Percentiles rank a stretch among this genome's conserved stretches.
These are phyloP conservation scores for Orthonevra nobilis DNA, from an alignment of 2,888 invertebrate genomes.

Conservation along the genomic window DNA sequence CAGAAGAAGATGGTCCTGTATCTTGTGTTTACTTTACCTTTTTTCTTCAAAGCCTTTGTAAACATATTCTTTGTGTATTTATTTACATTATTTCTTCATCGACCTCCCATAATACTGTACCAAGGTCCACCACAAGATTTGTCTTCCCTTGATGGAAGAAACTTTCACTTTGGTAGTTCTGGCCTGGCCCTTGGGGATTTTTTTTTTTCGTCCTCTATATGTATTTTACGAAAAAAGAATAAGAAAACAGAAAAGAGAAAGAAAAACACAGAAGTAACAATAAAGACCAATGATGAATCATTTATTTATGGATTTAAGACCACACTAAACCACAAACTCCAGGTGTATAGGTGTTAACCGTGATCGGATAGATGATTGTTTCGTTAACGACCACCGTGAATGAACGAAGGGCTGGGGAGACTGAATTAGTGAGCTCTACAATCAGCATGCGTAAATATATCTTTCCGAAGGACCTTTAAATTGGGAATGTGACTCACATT, in stretches of 20 bases:
- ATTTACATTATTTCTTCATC: slow-evolving; percentile 56
- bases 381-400: too few relatives aligned
- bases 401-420: too few relatives aligned
- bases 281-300: background rate
- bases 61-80: slow-evolving; percentile 61
- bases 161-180: slow-evolving; percentile 24
- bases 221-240: background rate
- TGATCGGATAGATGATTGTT: too few relatives aligned
- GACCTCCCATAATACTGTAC: slow-evolving; percentile 45
- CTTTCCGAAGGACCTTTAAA: too few relatives aligned
- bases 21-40: slow-evolving; percentile 54
- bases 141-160: slow-evolving; percentile 7
- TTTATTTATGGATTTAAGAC: background rate
- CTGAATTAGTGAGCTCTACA: too few relatives aligned
- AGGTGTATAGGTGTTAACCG: too few relatives aligned
- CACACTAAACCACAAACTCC: too few relatives aligned
- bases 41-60: slow-evolving; percentile 49
- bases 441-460: too few relatives aligned
- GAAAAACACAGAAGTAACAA: background rate
- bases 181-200: too few relatives aligned
- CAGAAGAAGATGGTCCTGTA: slow-evolving; percentile 31
- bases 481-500: too few relatives aligned
- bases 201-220: too few relatives aligned
- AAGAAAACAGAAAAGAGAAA: background rate
- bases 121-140: slow-evolving; percentile 44